A percentile compares a stretch with the other conserved stretches of the same genome.
Conservation (phyloP, 2,888 invertebrate species). For the Apamea monoglypha region DNA sequence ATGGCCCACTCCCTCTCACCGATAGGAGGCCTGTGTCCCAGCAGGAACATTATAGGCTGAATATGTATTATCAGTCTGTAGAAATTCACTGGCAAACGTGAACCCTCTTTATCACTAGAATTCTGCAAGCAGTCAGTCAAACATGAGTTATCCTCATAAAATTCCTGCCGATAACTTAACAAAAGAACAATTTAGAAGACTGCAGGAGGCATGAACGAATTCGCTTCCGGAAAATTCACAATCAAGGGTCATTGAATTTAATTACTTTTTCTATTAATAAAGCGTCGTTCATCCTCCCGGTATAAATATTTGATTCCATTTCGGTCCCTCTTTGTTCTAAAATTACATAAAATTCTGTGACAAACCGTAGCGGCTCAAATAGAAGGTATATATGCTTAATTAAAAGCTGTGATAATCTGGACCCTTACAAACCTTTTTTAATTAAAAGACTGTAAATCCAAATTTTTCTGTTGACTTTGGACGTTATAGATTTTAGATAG, state of each 20-base stretch:
- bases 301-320: slow-evolving; percentile 38
- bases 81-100: no score
- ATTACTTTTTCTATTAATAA: not conserved
- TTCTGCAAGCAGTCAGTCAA: not conserved
- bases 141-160: not conserved
- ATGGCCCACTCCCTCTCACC: no score
- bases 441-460: slow-evolving; percentile 23
- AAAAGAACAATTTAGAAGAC: not conserved
- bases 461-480: slow-evolving; percentile 10
- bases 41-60: no score
- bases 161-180: not conserved
- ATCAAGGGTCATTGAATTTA: not conserved
- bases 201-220: not conserved
- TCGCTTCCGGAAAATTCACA: not conserved
- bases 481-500: not conserved
- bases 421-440: slow-evolving; percentile 40
- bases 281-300: not conserved
- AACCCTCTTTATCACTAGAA: not conserved
- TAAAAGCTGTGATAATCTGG: slow-evolving; percentile 33
- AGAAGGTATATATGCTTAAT: slow-evolving; percentile 34
- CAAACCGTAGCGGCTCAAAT: slow-evolving; percentile 9
- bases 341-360: slow-evolving; percentile 12
- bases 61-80: not conserved
- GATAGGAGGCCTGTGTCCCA: no score
- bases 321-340: not conserved